phyloP scores from a whole-genome alignment of 2,113 vertebrate genomes.

The Triplophysa siluroides region DNA sequence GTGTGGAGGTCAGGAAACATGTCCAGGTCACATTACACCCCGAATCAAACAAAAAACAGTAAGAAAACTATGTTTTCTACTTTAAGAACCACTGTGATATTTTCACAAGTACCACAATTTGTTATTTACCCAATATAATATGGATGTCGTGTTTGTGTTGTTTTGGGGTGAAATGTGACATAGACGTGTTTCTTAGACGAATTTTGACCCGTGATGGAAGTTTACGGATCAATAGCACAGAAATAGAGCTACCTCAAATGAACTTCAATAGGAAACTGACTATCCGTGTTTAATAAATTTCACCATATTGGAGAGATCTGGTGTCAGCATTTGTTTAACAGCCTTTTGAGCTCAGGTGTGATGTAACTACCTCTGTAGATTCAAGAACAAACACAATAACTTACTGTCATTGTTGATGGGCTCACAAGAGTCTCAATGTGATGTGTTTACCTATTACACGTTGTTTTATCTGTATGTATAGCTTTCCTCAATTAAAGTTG shows the following conservation, averaged over 20 bases:
- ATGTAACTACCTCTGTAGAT: slow-evolving; percentile 23
- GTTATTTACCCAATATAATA: background rate
- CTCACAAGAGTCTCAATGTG: slow-evolving; percentile 24
- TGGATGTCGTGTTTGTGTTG: too few species aligned
- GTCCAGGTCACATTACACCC: slow-evolving; percentile 5
- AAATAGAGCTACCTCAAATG: slow-evolving; percentile 28
- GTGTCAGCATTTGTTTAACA: background rate
- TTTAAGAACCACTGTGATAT: background rate
- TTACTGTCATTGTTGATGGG: background rate
- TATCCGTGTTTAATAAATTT: background rate
- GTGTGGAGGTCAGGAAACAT: background rate
- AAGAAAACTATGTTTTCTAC: background rate
- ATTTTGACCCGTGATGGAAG: background rate
- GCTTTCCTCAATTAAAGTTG: slow-evolving; percentile 23
- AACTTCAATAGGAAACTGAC: background rate
- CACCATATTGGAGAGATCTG: background rate
- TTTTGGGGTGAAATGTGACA: background rate
- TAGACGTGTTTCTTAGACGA: background rate
- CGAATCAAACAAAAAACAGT: background rate
- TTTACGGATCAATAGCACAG: slow-evolving; percentile 17
- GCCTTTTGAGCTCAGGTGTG: slow-evolving; percentile 17
- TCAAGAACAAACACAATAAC: slow-evolving; percentile 4
- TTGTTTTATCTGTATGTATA: slow-evolving; percentile 17
- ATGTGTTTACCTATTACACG: slow-evolving; percentile 4
- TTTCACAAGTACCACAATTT: background rate